These are phyloP conservation scores for Abrostola triplasia DNA, from an alignment of 2,888 invertebrate genomes.

Conservation along the genomic window DNA sequence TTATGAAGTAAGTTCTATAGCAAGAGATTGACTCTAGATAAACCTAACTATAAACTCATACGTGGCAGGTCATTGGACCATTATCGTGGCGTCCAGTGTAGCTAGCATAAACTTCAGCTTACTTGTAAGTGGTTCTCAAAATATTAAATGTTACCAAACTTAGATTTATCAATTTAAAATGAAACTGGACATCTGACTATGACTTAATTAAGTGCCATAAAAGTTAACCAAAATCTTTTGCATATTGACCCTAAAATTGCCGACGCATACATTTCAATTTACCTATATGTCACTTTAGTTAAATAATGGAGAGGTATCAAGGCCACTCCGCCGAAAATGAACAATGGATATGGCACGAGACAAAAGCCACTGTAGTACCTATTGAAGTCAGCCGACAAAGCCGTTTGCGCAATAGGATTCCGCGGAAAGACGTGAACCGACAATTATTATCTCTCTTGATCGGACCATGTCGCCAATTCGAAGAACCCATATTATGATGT, in stretches of 20 bases:
- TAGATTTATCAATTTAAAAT: too few species aligned
- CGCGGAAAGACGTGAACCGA: constrained; percentile 85
- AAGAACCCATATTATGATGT: constrained; percentile 70
- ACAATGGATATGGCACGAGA: constrained; percentile 86
- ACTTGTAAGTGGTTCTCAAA: not conserved
- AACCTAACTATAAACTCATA: not conserved
- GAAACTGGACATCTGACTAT: not conserved
- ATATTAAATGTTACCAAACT: too few species aligned
- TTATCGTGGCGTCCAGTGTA: not conserved
- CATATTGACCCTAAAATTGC: constrained; percentile 4
- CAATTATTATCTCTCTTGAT: constrained; percentile 85
- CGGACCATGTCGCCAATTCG: constrained; percentile 80
- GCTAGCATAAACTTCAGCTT: not conserved
- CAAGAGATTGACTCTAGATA: too few species aligned
- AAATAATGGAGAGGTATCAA: constrained; percentile 81
- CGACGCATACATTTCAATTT: constrained; percentile 40
- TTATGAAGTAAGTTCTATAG: too few species aligned
- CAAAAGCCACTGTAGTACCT: constrained; percentile 79
- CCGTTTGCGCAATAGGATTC: constrained; percentile 87
- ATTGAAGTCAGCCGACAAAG: constrained; percentile 86
- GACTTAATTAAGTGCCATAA: not conserved
- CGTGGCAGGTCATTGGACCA: not conserved
- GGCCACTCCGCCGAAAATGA: constrained; percentile 79
- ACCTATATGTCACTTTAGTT: constrained; percentile 70
- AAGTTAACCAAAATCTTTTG: not conserved